Evolutionary conservation across 2,113 vertebrate species (phyloP).

Genomic region (Myotis lucifugus): DNA sequence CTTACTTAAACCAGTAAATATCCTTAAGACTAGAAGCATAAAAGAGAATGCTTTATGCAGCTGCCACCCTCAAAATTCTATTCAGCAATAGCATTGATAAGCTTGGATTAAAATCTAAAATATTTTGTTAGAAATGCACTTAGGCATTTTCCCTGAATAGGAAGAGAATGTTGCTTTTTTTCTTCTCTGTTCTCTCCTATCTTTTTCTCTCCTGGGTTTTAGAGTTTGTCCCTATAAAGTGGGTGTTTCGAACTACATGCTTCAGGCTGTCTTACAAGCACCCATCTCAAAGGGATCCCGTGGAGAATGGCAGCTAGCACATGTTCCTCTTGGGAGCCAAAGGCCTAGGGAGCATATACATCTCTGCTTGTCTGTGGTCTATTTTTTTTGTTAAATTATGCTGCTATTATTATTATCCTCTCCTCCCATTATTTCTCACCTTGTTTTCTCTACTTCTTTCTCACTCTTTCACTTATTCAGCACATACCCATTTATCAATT

Average conservation of each 20-base stretch:
- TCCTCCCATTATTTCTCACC: neutral
- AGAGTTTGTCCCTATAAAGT: constrained; percentile 41
- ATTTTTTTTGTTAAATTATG: constrained; percentile 53
- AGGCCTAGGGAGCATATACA: neutral
- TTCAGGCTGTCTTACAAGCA: neutral
- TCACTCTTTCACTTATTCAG: constrained; percentile 54
- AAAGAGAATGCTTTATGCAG: neutral
- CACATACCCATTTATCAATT: constrained; percentile 46
- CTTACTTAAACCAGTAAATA: constrained; percentile 37
- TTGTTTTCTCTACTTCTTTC: constrained; percentile 41
- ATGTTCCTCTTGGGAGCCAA: neutral
- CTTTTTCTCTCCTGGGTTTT: constrained; percentile 39
- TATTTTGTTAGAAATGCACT: constrained; percentile 38
- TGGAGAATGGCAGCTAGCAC: neutral
- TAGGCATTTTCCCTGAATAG: neutral
- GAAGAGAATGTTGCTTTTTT: neutral
- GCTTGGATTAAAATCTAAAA: constrained; percentile 45
- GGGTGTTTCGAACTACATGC: neutral
- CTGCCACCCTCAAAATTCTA: neutral
- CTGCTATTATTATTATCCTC: neutral
- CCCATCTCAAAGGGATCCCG: neutral
- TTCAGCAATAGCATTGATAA: neutral
- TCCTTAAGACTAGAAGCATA: constrained; percentile 19
- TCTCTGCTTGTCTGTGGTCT: constrained; percentile 34
- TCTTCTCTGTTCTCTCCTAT: constrained; percentile 7